These are phyloP conservation scores for Sturnus vulgaris DNA, from an alignment of 2,113 vertebrate genomes.

Conservation along the genomic window DNA sequence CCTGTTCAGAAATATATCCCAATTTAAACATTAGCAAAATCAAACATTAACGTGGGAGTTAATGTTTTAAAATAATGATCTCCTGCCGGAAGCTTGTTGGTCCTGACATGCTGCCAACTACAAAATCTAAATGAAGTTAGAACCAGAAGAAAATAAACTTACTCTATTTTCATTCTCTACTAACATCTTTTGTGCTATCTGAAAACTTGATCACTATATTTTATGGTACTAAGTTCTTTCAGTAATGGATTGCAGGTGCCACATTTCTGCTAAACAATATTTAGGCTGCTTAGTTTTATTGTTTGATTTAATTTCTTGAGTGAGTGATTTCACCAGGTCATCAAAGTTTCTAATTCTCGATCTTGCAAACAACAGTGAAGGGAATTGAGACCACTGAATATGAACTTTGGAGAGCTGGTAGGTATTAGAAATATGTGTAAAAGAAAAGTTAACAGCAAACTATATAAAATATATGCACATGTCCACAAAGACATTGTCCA, in stretches of 20 bases:
- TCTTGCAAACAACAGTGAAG: not conserved
- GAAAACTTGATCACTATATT: not conserved
- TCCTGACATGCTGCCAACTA: conserved; percentile 32
- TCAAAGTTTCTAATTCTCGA: conserved; percentile 4
- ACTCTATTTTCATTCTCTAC: not conserved
- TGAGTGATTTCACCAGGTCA: conserved; percentile 44
- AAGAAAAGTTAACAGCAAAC: not conserved
- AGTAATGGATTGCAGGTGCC: conserved; percentile 55
- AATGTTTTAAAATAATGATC: conserved; percentile 57
- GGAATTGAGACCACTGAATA: not conserved
- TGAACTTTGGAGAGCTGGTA: not conserved
- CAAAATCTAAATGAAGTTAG: conserved; percentile 55
- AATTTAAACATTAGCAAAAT: conserved; percentile 52
- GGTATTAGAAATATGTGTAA: not conserved
- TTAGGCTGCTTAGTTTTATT: conserved; percentile 55
- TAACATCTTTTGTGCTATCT: conserved; percentile 11
- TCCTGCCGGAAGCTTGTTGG: conserved; percentile 33
- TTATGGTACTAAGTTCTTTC: conserved; percentile 13
- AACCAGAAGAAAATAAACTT: conserved; percentile 33
- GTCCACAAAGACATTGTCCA: not conserved
- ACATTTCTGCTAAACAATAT: conserved; percentile 30
- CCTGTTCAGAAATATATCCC: conserved; percentile 3
- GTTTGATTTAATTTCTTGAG: conserved; percentile 57
- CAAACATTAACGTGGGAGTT: conserved; percentile 43
- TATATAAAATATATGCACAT: not conserved